Evolutionary conservation across 2,113 vertebrate genomes (phyloP).

Genomic region (Melozone crissalis): DNA sequence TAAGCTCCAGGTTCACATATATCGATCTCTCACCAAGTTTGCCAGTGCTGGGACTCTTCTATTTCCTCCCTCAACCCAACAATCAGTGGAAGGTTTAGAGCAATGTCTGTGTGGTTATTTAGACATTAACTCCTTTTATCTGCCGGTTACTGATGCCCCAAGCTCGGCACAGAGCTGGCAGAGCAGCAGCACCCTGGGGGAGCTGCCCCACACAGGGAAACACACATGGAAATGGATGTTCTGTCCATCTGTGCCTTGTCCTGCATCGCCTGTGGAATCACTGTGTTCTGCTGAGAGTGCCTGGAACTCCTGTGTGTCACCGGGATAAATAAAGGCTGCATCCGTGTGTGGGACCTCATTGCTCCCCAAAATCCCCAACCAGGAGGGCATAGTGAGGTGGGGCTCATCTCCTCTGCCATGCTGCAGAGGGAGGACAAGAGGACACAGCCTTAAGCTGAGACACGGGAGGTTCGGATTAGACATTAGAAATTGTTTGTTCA

Average conservation of each 20-base stretch:
- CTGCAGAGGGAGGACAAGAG: not conserved
- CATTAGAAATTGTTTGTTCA: fast-evolving
- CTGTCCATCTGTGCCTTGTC: not conserved
- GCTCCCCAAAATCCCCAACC: not conserved
- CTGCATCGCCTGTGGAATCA: fast-evolving
- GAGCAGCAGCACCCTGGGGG: not conserved
- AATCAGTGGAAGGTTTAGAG: not conserved
- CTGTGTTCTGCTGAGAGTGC: not conserved
- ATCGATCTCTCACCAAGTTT: not conserved
- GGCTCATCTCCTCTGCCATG: not conserved
- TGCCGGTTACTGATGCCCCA: fast-evolving
- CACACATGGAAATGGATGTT: fast-evolving
- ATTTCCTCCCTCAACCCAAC: not conserved
- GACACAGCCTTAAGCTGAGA: not conserved
- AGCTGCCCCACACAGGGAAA: not conserved
- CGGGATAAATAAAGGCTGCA: fast-evolving
- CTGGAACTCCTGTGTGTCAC: fast-evolving
- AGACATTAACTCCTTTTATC: not conserved
- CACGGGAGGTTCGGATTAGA: fast-evolving
- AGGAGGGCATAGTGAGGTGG: fast-evolving
- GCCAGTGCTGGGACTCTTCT: not conserved
- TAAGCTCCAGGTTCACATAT: not conserved
- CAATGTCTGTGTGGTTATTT: not conserved
- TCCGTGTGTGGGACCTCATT: fast-evolving
- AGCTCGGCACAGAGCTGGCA: not conserved